Evolutionary conservation across 2,113 vertebrate species (phyloP), one percentile per base, ranked within the genome.

Genomic region (Scomber scombrus): DNA sequence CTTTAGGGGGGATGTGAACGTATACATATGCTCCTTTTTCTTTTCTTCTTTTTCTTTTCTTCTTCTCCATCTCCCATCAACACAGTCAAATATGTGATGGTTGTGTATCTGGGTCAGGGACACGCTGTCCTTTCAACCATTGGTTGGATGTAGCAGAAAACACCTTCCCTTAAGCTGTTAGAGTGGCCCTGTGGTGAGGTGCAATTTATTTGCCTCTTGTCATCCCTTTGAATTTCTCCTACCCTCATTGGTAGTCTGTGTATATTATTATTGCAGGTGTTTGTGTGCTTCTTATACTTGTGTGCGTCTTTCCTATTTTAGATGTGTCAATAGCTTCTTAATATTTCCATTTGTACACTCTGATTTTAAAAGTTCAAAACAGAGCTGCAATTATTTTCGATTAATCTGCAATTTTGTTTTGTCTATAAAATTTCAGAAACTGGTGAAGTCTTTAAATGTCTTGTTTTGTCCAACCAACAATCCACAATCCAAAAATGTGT

Each of bases 21-120:
- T 9, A 40, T 9, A 40, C 45, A 69, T 26, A 55, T 63, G 72
- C 56, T 74, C 2, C 1, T 70, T 57, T 82, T 50, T 46, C 15
- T 34, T 60, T 56, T 57, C 0, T 12, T 46, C 64, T 71, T 54
- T 1, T 31, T 46, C 23, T 58, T 26, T 71, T 65, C 14, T 51
- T 68, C 55, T 29, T 40, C 62, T 61, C 46, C 29, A 55, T 26
- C 74, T 76, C 54, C 50, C 49, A 50, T 72, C 12, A 60, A 50
- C 50, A 31, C 56, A 40, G 21, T 70, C 55, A 45, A 47, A 71
- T 77, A 51, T 76, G 68, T 52, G 75, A 54, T 55, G 23, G 62
- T 78, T 80, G 87, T 82, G 73, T 86, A 88, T 93, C 80, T 94
- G 82, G 91, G 93, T 93, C 93, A 90, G 91, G 90, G 81, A 86